These are phyloP conservation scores for Florisuga fusca DNA, from an alignment of 2,797 vertebrate genomes.

Conservation along the genomic window DNA sequence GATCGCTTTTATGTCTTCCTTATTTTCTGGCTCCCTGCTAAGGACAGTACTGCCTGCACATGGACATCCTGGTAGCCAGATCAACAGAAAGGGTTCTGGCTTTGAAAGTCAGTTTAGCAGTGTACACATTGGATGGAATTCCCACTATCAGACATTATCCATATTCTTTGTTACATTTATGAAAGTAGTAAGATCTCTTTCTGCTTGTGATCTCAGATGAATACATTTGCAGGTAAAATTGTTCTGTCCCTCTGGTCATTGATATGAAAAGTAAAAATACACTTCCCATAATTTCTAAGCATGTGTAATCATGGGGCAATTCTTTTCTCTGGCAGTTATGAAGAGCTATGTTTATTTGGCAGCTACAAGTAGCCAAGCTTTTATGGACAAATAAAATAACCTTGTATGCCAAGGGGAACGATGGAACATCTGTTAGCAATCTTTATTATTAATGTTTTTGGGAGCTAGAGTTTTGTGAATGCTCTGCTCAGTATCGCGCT, in stretches of 20 bases:
- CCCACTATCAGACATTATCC: not conserved
- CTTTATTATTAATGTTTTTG: not conserved
- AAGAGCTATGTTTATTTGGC: not conserved
- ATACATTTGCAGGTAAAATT: not conserved
- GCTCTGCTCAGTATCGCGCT: not conserved
- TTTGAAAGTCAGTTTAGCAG: not conserved
- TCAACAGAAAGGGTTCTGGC: not conserved
- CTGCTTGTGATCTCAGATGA: not conserved
- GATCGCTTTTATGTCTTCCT: not conserved
- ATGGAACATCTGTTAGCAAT: slow-evolving; percentile 6
- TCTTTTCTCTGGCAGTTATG: not conserved
- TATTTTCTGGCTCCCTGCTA: not conserved
- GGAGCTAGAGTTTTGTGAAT: not conserved
- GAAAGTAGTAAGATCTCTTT: not conserved
- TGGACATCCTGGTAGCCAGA: not conserved
- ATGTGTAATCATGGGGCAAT: not conserved
- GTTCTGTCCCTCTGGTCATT: not conserved
- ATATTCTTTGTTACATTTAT: not conserved
- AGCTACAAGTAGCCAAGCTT: not conserved
- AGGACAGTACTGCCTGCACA: not conserved
- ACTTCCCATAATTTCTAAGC: not conserved
- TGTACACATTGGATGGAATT: not conserved
- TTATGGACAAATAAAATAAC: not conserved
- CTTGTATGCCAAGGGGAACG: not conserved
- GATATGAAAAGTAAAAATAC: not conserved